These are phyloP conservation scores for Tetranychus cinnabarinus DNA, from an alignment of 1,140 invertebrate genomes.

Conservation along the genomic window DNA sequence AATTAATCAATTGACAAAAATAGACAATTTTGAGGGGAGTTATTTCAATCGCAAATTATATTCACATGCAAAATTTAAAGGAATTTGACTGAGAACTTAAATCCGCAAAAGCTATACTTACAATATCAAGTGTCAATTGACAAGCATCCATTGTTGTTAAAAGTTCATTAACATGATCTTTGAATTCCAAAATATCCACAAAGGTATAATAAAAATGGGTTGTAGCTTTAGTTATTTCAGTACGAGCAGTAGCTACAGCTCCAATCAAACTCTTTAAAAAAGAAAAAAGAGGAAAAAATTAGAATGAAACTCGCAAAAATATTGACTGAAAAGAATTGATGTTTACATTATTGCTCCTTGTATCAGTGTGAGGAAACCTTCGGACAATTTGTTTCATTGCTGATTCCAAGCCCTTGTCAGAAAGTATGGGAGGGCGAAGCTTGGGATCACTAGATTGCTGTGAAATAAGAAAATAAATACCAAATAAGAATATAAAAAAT, in stretches of 20 bases:
- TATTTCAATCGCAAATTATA: too few species aligned
- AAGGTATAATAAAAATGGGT: constrained; percentile 98
- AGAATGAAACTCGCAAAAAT: neutral
- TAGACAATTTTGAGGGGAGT: too few species aligned
- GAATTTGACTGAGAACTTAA: constrained; percentile 23
- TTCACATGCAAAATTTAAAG: neutral
- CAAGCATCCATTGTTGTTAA: constrained; percentile 94
- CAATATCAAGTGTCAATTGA: constrained; percentile 74
- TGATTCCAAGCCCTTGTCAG: constrained; percentile 83
- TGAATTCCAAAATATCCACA: constrained; percentile 94
- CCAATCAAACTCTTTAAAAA: constrained; percentile 30
- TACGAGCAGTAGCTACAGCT: constrained; percentile 53
- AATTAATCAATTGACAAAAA: too few species aligned
- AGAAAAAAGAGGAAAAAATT: constrained; percentile 6
- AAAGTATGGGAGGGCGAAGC: constrained; percentile 85
- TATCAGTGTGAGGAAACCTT: constrained; percentile 85
- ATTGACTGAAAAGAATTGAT: constrained; percentile 16
- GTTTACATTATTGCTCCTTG: constrained; percentile 35
- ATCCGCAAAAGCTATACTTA: neutral
- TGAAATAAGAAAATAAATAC: neutral
- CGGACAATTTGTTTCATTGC: constrained; percentile 82
- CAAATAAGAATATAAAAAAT: neutral
- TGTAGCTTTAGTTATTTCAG: constrained; percentile 86
- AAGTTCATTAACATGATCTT: constrained; percentile 90
- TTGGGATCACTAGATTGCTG: constrained; percentile 43